Evolutionary conservation across 2,113 vertebrate genomes (phyloP).

Genomic region (Alouatta palliata): DNA sequence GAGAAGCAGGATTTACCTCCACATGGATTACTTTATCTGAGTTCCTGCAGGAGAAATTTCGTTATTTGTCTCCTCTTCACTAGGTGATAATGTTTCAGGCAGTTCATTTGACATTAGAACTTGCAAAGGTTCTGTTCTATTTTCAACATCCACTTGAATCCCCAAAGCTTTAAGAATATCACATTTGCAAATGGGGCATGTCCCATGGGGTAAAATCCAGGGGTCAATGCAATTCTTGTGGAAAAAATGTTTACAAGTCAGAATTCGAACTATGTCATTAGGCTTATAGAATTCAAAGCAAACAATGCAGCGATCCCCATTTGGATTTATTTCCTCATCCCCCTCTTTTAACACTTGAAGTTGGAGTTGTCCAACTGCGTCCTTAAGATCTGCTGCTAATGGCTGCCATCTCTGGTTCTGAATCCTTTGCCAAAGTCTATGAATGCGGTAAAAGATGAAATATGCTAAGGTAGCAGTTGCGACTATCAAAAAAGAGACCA

Average conservation of each 20-base stretch:
- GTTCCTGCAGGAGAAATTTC: neutral
- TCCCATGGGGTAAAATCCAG: conserved; percentile 86
- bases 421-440: conserved; percentile 75
- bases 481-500: conserved; percentile 62
- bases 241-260: conserved; percentile 88
- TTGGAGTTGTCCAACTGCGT: conserved; percentile 82
- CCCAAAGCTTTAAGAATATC: conserved; percentile 87
- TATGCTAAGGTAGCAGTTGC: conserved; percentile 23
- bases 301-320: conserved; percentile 83
- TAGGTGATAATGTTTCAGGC: neutral
- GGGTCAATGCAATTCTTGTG: conserved; percentile 86
- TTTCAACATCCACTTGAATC: conserved; percentile 76
- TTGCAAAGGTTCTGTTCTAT: conserved; percentile 41
- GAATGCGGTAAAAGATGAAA: conserved; percentile 80
- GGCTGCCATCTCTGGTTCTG: conserved; percentile 78
- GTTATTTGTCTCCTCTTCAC: conserved; percentile 7
- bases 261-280: conserved; percentile 84
- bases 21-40: neutral
- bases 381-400: conserved; percentile 82
- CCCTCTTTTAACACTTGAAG: conserved; percentile 82
- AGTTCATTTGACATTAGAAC: conserved; percentile 55
- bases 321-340: conserved; percentile 81
- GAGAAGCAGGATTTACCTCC: neutral
- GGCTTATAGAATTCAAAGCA: conserved; percentile 87
- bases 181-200: conserved; percentile 88